Evolutionary conservation across 2,113 vertebrate species (phyloP).

Genomic region (Crocuta crocuta): DNA sequence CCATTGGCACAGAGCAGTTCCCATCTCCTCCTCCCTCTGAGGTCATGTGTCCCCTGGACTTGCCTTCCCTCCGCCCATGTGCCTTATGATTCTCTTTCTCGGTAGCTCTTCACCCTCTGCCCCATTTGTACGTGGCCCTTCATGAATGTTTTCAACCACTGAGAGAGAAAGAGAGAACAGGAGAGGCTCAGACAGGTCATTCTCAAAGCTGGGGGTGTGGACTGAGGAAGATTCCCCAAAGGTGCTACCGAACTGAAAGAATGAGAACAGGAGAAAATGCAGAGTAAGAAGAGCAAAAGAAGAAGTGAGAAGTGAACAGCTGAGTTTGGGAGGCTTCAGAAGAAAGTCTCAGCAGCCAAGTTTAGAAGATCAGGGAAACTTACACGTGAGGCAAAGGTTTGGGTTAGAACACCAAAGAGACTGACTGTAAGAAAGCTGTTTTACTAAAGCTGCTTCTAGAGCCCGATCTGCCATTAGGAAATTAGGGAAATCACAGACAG

Average conservation of each 20-base stretch:
- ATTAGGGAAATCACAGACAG: background rate
- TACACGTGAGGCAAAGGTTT: background rate
- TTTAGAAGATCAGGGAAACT: background rate
- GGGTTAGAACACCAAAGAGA: background rate
- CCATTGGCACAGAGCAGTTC: background rate
- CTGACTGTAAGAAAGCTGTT: background rate
- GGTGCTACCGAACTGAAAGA: background rate
- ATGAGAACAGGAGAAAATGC: slow-evolving; percentile 7
- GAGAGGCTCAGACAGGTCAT: background rate
- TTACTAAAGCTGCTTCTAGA: background rate
- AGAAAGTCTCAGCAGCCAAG: background rate
- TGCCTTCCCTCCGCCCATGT: background rate
- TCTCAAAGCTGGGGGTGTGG: background rate
- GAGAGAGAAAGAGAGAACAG: background rate
- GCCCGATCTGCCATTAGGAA: background rate
- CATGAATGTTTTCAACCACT: background rate
- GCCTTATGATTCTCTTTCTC: background rate
- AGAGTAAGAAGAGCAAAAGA: background rate
- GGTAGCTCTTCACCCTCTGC: background rate
- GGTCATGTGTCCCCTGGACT: background rate
- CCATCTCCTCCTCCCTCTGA: background rate
- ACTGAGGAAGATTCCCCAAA: background rate
- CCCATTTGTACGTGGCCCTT: background rate
- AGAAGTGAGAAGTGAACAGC: background rate
- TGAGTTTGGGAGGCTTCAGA: background rate